Percentiles rank a stretch among this genome's conserved stretches.
These are phyloP conservation scores for Aplodontia rufa DNA, from an alignment of 2,113 vertebrate species.

Conservation along the genomic window DNA sequence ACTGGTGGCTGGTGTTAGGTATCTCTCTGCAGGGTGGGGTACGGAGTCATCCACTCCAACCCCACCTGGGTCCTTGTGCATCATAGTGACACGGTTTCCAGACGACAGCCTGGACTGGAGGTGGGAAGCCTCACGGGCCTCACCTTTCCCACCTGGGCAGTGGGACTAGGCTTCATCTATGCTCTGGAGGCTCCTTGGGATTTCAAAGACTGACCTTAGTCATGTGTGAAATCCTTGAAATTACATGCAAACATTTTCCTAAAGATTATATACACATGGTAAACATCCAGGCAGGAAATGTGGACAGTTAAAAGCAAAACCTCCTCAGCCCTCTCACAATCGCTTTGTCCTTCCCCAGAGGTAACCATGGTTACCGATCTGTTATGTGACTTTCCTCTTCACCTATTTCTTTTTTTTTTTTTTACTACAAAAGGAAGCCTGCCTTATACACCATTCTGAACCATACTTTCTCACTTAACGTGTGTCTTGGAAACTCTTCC, in stretches of 20 bases:
- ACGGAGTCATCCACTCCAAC: background rate
- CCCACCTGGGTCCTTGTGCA: background rate
- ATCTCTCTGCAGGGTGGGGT: slow-evolving; percentile 87
- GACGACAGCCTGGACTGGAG: background rate
- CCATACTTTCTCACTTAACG: background rate
- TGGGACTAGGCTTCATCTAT: background rate
- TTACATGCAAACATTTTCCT: background rate
- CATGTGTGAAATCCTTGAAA: background rate
- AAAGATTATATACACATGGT: background rate
- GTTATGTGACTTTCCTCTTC: slow-evolving; percentile 46
- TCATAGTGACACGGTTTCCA: background rate
- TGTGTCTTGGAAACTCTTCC: background rate
- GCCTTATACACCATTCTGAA: background rate
- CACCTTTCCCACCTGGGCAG: background rate
- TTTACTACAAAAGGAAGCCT: background rate
- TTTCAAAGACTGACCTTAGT: background rate
- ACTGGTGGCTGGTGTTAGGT: slow-evolving; percentile 85
- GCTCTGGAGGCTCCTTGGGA: background rate
- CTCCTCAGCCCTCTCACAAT: background rate
- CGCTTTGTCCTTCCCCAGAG: background rate
- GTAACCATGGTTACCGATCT: slow-evolving; percentile 63
- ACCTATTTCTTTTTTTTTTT: background rate
- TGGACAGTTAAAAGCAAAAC: slow-evolving; percentile 39
- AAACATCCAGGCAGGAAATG: background rate
- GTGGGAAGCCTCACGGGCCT: background rate